phyloP scores from a whole-genome alignment of 2,113 vertebrate genomes.

The Rutilus rutilus region DNA sequence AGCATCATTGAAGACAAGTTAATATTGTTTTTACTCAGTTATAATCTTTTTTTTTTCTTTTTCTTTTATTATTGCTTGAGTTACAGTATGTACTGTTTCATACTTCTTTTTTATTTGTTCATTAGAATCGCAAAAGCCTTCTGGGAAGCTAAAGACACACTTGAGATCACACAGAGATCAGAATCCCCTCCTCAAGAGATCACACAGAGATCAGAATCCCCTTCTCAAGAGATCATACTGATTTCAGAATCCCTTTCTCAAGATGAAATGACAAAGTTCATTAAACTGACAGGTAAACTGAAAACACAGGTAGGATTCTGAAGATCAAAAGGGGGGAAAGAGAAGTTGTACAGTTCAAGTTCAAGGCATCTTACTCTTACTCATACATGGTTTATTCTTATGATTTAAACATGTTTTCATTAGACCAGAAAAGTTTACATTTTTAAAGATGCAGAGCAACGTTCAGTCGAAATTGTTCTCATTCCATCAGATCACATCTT shows the following conservation, averaged over 20 bases:
- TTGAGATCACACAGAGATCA: too few relatives aligned
- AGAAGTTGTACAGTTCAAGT: too few relatives aligned
- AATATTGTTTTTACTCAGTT: too few relatives aligned
- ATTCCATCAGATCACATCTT: constrained; percentile 83
- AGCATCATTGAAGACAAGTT: neutral
- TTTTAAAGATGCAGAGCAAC: too few relatives aligned
- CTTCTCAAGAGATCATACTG: accelerated
- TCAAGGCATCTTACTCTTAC: too few relatives aligned
- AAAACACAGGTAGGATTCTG: neutral
- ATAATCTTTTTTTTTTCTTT: neutral
- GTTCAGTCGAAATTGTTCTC: neutral
- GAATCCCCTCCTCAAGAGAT: too few relatives aligned
- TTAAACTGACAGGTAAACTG: neutral
- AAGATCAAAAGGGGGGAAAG: too few relatives aligned
- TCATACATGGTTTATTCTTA: neutral
- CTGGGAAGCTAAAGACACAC: neutral
- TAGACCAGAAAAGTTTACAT: neutral
- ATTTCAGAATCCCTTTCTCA: too few relatives aligned
- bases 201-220: too few relatives aligned
- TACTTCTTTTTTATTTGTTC: neutral
- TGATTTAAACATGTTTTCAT: neutral
- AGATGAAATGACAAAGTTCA: neutral
- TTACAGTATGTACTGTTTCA: too few relatives aligned
- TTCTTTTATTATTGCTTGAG: neutral
- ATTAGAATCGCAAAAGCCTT: neutral